Conservation (phyloP, 2,888 invertebrate genomes). For the Philereme transversata region DNA sequence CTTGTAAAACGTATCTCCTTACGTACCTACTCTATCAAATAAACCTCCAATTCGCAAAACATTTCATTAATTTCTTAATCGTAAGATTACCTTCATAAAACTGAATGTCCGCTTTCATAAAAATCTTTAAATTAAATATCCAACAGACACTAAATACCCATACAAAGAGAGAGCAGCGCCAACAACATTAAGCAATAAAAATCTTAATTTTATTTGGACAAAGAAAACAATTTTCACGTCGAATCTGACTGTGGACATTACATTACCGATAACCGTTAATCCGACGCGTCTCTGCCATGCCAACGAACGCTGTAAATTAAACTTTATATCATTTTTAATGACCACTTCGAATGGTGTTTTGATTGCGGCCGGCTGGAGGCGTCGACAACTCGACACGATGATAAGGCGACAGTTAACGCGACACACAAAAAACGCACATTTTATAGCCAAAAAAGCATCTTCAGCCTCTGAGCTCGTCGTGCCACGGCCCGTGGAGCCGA, state of each 20-base stretch:
- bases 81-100: slow-evolving; percentile 36
- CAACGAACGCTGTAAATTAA: slow-evolving; percentile 72
- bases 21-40: slow-evolving; percentile 15
- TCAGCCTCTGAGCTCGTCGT: slow-evolving; percentile 46
- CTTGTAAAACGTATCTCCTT: slow-evolving; percentile 18
- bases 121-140: slow-evolving; percentile 36
- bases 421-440: slow-evolving; percentile 75
- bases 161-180: slow-evolving; percentile 40
- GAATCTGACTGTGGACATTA: slow-evolving; percentile 67
- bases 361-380: slow-evolving; percentile 82
- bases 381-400: slow-evolving; percentile 83
- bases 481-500: slow-evolving; percentile 33
- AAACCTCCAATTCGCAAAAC: slow-evolving; percentile 26
- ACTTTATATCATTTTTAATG: slow-evolving; percentile 83
- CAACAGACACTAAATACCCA: slow-evolving; percentile 39
- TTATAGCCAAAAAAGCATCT: slow-evolving; percentile 73
- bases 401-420: slow-evolving; percentile 78
- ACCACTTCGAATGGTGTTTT: slow-evolving; percentile 80
- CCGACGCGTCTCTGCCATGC: slow-evolving; percentile 56
- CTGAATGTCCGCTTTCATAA: slow-evolving; percentile 36
- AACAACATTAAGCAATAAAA: slow-evolving; percentile 57
- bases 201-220: slow-evolving; percentile 61
- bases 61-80: slow-evolving; percentile 42
- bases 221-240: slow-evolving; percentile 70
- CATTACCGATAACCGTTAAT: slow-evolving; percentile 78